Evolutionary conservation across 2,797 vertebrate genomes (phyloP), one percentile per base, ranked within the genome.

Genomic region (Mus minutoides): DNA sequence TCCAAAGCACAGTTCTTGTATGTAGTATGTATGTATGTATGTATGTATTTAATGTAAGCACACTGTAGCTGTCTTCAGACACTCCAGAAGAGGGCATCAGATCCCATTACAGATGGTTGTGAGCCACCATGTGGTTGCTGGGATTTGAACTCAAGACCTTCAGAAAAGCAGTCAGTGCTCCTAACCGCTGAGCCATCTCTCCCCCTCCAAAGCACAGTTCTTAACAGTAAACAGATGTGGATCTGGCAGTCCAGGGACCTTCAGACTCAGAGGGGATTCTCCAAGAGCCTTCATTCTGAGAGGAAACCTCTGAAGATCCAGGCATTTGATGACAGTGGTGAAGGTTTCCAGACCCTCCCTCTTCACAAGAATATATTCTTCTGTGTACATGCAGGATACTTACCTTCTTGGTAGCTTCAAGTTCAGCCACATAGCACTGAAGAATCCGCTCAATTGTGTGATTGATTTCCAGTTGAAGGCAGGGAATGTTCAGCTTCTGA

Each of bases 331-430:
- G 14, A 71, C 16, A 31, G 64, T 1, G 31, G 49, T 26, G 78
- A 67, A 91, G 56, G n/a, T 34, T 64, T 91, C 76, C 24, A 16
- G 40, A 8, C 21, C n/a, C 54, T 94, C 46, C 86, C 31, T 29
- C 89, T 83, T 91, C 69, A 8, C 19, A 67, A 56, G 56, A 88
- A 95, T 5, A 16, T 6, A 2, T 64, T 37, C 2, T 37, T 97
- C 75, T 26, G 62, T 62, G 52, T 52, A 22, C 43, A 97, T 91
- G 96, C 8, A 92, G 56, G 87, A 26, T 0, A 91, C 96, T 97
- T 98, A 99, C 99, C 99, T 99, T 98, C 98, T 98, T 98, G 84
- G 97, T 98, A 95, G 97, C 95, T 96, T 99, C 98, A 60, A 99
- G 97, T 97, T 99, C 99, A 85, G 98, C 97, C 91, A 97, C 92